Conservation (phyloP, 2,113 vertebrate genomes). For the Podilymbus podiceps region DNA sequence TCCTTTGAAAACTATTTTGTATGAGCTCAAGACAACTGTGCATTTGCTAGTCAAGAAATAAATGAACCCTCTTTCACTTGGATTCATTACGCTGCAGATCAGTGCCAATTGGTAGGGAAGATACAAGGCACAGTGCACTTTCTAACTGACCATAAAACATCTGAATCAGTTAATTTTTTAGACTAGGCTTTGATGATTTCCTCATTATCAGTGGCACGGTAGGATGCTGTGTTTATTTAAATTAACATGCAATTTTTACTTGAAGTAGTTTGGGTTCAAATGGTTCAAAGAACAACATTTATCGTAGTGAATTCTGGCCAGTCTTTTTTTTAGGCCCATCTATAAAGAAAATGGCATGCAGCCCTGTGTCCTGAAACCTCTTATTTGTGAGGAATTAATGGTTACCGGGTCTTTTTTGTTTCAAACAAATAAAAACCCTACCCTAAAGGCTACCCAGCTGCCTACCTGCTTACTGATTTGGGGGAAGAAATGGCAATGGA, state of each 20-base stretch:
- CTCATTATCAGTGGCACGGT: not conserved
- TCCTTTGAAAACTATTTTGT: not conserved
- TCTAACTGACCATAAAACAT: not conserved
- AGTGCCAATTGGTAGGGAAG: not conserved
- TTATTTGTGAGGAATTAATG: not conserved
- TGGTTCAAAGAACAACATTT: not conserved
- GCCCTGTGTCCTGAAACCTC: not conserved
- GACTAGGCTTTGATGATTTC: not conserved
- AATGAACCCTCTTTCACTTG: not conserved
- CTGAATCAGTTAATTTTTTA: not conserved
- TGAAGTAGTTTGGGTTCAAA: not conserved
- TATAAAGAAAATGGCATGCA: not conserved
- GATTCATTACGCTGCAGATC: not conserved
- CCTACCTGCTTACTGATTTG: not conserved
- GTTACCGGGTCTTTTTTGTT: not conserved
- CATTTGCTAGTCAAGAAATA: not conserved
- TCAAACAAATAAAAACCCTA: not conserved
- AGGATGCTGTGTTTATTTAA: not conserved
- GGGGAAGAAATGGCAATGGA: not conserved
- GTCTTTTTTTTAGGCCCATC: not conserved
- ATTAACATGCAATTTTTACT: not conserved
- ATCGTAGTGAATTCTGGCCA: not conserved
- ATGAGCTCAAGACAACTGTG: not conserved
- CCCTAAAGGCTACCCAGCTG: not conserved
- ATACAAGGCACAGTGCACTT: not conserved